Evolutionary conservation across 2,888 invertebrate species (phyloP).

Genomic region (Trissoscelio sp.): DNA sequence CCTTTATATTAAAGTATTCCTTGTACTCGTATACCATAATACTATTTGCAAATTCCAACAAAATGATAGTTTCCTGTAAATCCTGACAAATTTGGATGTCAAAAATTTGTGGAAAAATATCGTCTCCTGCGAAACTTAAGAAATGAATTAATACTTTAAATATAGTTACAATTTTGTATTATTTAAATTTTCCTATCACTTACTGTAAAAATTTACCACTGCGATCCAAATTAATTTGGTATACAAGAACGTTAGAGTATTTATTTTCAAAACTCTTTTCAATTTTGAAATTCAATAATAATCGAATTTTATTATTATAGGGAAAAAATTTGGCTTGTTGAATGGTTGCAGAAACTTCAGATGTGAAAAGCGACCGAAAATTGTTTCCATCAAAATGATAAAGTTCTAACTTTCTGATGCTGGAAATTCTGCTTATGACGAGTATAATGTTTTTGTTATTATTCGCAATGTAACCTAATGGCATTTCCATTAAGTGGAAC

Average conservation of each 20-base stretch:
- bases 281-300: slow-evolving; percentile 27
- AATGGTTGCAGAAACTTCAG: slow-evolving; percentile 16
- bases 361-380: slow-evolving; percentile 19
- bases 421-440: neutral
- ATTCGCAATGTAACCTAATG: slow-evolving; percentile 10
- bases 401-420: slow-evolving; percentile 2
- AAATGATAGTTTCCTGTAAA: slow-evolving; percentile 41
- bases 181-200: slow-evolving; percentile 2
- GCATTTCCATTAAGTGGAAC: slow-evolving; percentile 33
- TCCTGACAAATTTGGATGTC: slow-evolving; percentile 73
- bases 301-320: slow-evolving; percentile 12
- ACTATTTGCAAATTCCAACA: slow-evolving; percentile 50
- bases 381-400: slow-evolving; percentile 22
- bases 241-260: slow-evolving; percentile 30
- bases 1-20: slow-evolving; percentile 56
- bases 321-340: slow-evolving; percentile 16
- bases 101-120: slow-evolving; percentile 58
- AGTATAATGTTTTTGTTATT: slow-evolving; percentile 4
- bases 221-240: slow-evolving; percentile 11
- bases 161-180: neutral
- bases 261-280: slow-evolving; percentile 5
- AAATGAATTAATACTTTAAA: neutral
- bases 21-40: slow-evolving; percentile 74
- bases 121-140: slow-evolving; percentile 71
- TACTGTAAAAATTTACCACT: slow-evolving; percentile 8